Evolutionary conservation across 1,140 invertebrate species (phyloP), one percentile per base, ranked within the genome.

Genomic region (Notospermus geniculatus): DNA sequence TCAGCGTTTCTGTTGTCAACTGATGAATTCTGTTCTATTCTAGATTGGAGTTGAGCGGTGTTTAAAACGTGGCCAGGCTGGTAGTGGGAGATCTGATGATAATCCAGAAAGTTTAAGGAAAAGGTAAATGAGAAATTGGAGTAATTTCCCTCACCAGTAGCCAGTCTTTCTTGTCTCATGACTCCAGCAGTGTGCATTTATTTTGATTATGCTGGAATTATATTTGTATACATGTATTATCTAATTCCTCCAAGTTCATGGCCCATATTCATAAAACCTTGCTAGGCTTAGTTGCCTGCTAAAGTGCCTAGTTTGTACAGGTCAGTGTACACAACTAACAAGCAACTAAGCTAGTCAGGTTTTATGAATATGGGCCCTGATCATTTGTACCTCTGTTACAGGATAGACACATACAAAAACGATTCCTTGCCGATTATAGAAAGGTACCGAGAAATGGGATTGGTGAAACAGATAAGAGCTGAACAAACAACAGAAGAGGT

Each of bases 381-480:
- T 29, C 1, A 60, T n/a, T 62, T 27, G 17, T 59, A 5, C 57
- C 23, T 62, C 65, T 58, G 36, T 69, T 70, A 36, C 67, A 83
- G 80, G 66, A 92, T 97, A 66, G 83, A 89, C 58, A 98, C 94
- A 0, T 98, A 95, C 78, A 82, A 89, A 9, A 89, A 88, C 67
- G 91, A 95, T 63, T 96, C 96, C 0, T 86, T 95, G 84, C 95
- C 95, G 1, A 97, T 99, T 68, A 91, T 99, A 54, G 82, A 96
- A 27, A 83, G 93, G 78, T 98, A 94, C 71, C 85, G 90, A 29
- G 71, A 84, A 27, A 69, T 84, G 32, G 86, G 88, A 46, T 79
- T 96, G 29, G 92, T 98, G 0, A 85, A 86, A 61, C 87, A 85
- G 71, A 86, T 98, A 53, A 86, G 95, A 82, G 90, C 90, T 25